Evolutionary conservation across 2,888 invertebrate genomes (phyloP), one percentile per base, ranked within the genome.

Genomic region (Hemistola chrysoprasaria): DNA sequence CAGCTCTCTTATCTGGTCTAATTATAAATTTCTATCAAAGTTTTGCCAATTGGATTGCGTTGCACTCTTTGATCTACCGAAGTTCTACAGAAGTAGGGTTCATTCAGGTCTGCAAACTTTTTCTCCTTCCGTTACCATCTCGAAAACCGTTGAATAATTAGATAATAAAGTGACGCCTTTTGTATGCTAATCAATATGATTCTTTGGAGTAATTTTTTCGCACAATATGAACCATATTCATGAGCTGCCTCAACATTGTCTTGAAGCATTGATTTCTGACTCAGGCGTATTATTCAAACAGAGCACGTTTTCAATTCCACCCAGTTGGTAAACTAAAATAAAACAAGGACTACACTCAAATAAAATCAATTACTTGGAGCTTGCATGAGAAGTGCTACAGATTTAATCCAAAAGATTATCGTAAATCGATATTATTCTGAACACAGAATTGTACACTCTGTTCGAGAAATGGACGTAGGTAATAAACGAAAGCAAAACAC

Each of bases 401-500:
- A 16, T 16, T 16, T 16, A 16, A 16, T 16, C 4, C 16, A 16
- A n/a, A n/a, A 16, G 16, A 16, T 16, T 16, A 16, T 4, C 3
- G 16, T 16, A 4, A 16, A 16, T 16, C 4, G 3, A 2, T 3
- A 16, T 16, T 16, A 16, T 16, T 16, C 16, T 16, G 4, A 16
- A 16, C 16, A 16, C 4, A 16, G 16, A 16, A 16, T 16, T 16
- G 4, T 4, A 16, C 16, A 4, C 3, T 4, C 29, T 40, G 21
- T 7, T 22, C 41, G 38, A 48, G 43, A 35, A 58, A 45, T 53
- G 46, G 16, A n/a, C n/a, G n/a, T 16, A 16, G 16, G 4, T 60
- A 53, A 59, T 59, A 50, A 57, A 50, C 37, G 44, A 49, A 59
- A 51, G 53, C 56, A 50, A 66, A 65, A 59, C 54, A 53, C 53